phyloP scores from a whole-genome alignment of 92 coral and sea anemone species.

The Palythoa grandiflora region DNA sequence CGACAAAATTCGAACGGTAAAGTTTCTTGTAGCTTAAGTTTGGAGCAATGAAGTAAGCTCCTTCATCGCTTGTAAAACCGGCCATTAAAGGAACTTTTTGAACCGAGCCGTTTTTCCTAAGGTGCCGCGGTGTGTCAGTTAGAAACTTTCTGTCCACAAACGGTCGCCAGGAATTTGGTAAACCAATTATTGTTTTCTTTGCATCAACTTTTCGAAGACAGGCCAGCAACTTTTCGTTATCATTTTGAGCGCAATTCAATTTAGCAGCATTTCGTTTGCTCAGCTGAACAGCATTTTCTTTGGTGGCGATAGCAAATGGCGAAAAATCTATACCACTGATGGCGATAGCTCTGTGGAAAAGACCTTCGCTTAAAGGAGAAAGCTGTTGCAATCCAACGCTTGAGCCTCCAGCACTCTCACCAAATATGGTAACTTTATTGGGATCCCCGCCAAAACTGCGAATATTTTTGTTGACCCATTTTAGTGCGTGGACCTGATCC shows the following conservation, averaged over 20 bases:
- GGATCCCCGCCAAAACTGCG: constrained; percentile 79
- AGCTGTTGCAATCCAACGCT: constrained; percentile 80
- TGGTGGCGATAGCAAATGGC: constrained; percentile 69
- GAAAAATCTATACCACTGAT: constrained; percentile 82
- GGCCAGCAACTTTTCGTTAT: constrained; percentile 48
- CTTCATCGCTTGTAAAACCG: constrained; percentile 90
- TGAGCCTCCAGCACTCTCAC: constrained; percentile 92
- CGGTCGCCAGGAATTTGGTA: constrained; percentile 77
- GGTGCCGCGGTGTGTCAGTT: constrained; percentile 71
- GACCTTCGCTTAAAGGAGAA: constrained; percentile 78
- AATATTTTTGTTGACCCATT: constrained; percentile 83
- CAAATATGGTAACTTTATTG: constrained; percentile 83
- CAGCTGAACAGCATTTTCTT: constrained; percentile 57
- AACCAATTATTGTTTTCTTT: constrained; percentile 1
- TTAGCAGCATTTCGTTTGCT: constrained; percentile 57
- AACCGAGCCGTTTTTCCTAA: constrained; percentile 69
- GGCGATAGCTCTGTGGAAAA: constrained; percentile 83
- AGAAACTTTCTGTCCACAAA: constrained; percentile 74
- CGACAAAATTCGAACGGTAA: constrained; percentile 6
- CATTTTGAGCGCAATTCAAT: constrained; percentile 55
- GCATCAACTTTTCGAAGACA: constrained; percentile 77
- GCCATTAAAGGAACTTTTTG: constrained; percentile 72
- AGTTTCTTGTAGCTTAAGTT: constrained; percentile 9
- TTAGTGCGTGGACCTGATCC: constrained; percentile 84
- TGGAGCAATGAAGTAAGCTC: constrained; percentile 65